Evolutionary conservation across 2,797 vertebrate genomes (phyloP).

Genomic region (Microctenopoma stevenorrisi): DNA sequence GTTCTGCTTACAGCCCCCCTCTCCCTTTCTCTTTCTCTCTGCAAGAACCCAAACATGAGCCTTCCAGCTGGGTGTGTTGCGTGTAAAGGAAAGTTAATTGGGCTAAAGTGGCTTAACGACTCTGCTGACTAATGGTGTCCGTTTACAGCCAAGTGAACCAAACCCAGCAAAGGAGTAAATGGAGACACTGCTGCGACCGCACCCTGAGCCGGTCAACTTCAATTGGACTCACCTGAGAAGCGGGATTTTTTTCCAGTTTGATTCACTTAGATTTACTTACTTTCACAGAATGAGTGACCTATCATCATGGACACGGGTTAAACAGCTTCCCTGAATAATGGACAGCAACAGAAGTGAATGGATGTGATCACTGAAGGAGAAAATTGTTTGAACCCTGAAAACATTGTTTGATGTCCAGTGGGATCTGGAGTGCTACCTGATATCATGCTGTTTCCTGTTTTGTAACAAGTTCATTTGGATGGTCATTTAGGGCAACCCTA

Average conservation of each 20-base stretch:
- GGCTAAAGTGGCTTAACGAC: conserved; percentile 73
- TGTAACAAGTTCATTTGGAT: conserved; percentile 57
- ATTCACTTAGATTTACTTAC: conserved; percentile 68
- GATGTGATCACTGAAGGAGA: conserved; percentile 60
- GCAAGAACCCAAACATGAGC: conserved; percentile 56
- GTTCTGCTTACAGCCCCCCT: conserved; percentile 28
- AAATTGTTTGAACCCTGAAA: conserved; percentile 71
- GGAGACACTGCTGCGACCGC: conserved; percentile 73
- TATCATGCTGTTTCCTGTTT: conserved; percentile 70
- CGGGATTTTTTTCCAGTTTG: conserved; percentile 69
- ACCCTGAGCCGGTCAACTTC: conserved; percentile 71
- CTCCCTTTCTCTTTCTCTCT: conserved; percentile 32
- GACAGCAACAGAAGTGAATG: conserved; percentile 57
- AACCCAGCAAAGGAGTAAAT: conserved; percentile 58
- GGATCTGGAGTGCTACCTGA: conserved; percentile 61
- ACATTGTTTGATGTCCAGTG: conserved; percentile 71
- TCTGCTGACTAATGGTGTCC: conserved; percentile 69
- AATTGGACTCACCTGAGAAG: conserved; percentile 67
- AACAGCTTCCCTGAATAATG: conserved; percentile 55
- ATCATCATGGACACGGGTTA: conserved; percentile 50
- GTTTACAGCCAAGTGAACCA: conserved; percentile 74
- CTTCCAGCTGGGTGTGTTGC: conserved; percentile 71
- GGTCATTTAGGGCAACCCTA: conserved; percentile 32
- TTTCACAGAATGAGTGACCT: conserved; percentile 67
- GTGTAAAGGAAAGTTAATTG: conserved; percentile 78